Conservation (phyloP, 2,888 invertebrate genomes). For the Troides aeacus region DNA sequence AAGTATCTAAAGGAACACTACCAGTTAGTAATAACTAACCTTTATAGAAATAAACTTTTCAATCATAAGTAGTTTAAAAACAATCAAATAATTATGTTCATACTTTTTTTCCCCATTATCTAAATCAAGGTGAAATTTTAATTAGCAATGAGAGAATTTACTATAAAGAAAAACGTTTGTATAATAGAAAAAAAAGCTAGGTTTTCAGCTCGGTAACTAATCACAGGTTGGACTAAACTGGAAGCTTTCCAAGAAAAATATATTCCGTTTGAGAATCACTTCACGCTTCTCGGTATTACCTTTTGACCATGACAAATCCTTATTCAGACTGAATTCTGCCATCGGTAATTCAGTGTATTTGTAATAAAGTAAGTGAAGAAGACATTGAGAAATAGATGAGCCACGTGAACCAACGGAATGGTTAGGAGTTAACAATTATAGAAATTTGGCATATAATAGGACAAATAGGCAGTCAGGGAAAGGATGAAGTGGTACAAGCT, state of each 20-base stretch:
- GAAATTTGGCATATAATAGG: too few species aligned
- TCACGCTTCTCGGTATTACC: conserved; percentile 14
- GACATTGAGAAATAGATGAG: background rate
- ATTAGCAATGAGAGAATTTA: too few species aligned
- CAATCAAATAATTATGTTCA: too few species aligned
- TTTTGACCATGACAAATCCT: conserved; percentile 19
- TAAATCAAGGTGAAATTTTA: too few species aligned
- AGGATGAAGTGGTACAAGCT: too few species aligned
- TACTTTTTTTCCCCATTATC: too few species aligned
- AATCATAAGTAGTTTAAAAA: too few species aligned
- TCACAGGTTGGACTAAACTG: conserved; percentile 25
- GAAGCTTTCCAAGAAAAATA: conserved; percentile 27
- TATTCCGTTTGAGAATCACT: conserved; percentile 23
- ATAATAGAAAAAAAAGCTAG: background rate
- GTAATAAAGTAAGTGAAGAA: background rate
- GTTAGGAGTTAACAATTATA: too few species aligned
- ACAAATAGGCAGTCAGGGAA: too few species aligned
- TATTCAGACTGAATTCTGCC: conserved; percentile 8
- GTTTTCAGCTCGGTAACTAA: conserved; percentile 16
- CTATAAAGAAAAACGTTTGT: background rate
- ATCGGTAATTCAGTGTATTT: conserved; percentile 11
- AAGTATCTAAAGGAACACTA: background rate
- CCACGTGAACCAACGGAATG: too few species aligned
- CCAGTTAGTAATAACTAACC: background rate
- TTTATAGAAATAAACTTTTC: too few species aligned